phyloP scores from a whole-genome alignment of 2,113 vertebrate genomes.

The Lophochroa leadbeateri region DNA sequence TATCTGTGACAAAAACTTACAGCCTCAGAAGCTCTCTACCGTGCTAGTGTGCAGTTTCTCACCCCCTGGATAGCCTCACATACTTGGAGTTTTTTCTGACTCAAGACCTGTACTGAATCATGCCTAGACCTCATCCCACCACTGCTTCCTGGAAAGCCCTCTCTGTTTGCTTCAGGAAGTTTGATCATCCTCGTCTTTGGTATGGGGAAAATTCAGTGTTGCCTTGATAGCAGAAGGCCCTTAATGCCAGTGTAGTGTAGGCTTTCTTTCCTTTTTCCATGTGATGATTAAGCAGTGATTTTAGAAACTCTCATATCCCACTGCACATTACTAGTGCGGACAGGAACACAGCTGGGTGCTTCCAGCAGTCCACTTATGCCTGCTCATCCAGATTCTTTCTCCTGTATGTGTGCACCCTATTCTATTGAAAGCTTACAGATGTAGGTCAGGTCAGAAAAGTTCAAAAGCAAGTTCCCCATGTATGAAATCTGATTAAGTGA shows the following conservation, averaged over 20 bases:
- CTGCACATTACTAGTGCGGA: not conserved
- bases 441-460: not conserved
- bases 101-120: not conserved
- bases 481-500: not conserved
- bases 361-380: not conserved
- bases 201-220: not conserved
- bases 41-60: not conserved
- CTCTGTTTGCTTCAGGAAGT: not conserved
- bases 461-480: not conserved
- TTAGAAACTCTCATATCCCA: not conserved
- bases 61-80: rapidly evolving
- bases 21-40: not conserved
- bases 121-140: not conserved
- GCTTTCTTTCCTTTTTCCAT: not conserved
- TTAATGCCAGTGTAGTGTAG: rapidly evolving
- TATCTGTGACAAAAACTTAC: not conserved
- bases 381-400: not conserved
- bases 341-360: not conserved
- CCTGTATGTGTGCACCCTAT: rapidly evolving
- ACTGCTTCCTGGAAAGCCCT: not conserved
- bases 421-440: not conserved
- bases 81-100: not conserved
- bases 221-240: not conserved
- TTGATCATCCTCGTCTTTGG: not conserved
- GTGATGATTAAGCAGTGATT: not conserved